Conservation (phyloP, 2,888 invertebrate species). For the Himalopsyche kuldschensis region DNA sequence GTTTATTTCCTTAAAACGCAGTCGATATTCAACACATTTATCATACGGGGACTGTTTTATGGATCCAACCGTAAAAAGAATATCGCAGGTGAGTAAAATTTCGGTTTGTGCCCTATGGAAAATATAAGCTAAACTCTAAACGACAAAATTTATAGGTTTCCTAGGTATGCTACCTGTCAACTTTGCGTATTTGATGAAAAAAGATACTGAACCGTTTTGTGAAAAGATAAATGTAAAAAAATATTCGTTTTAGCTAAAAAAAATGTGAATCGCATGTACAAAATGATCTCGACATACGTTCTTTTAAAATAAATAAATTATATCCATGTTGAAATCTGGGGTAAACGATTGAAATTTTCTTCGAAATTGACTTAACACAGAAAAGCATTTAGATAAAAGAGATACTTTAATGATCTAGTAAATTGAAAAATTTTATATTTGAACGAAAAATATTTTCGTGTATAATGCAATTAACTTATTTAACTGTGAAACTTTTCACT, state of each 20-base stretch:
- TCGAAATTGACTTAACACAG: too few relatives aligned
- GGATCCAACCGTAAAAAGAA: neutral
- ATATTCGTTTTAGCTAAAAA: neutral
- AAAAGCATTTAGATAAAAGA: too few relatives aligned
- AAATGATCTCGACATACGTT: neutral
- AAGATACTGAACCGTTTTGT: neutral
- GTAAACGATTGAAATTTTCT: too few relatives aligned
- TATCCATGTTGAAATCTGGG: too few relatives aligned
- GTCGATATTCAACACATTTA: neutral
- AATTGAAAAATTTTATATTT: too few relatives aligned
- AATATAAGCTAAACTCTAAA: neutral
- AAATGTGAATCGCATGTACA: neutral
- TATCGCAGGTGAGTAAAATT: neutral
- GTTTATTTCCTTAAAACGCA: neutral
- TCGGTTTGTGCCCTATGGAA: neutral
- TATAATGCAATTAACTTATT: too few relatives aligned
- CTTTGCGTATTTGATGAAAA: neutral
- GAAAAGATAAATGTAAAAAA: neutral
- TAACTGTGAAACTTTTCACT: too few relatives aligned
- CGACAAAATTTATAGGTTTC: neutral
- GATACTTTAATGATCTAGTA: too few relatives aligned
- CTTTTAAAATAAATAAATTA: too few relatives aligned
- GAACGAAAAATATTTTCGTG: too few relatives aligned
- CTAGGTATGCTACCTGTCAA: neutral
- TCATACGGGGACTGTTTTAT: neutral